A percentile compares a stretch with the other conserved stretches of the same genome.
Evolutionary conservation across 2,888 invertebrate species (phyloP).

Genomic region (Drosophila mettleri): DNA sequence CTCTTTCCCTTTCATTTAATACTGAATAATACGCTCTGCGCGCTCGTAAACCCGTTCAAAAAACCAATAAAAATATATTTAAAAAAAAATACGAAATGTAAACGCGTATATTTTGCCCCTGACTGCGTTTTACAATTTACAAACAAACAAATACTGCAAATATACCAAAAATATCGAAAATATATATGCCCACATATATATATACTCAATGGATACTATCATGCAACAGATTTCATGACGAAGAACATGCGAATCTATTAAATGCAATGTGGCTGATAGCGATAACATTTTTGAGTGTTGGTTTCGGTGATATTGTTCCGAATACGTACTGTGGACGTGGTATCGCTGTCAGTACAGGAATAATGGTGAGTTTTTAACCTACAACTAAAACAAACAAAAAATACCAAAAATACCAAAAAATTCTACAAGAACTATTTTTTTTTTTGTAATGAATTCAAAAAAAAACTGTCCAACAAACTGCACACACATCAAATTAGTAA

Average conservation of each 20-base stretch:
- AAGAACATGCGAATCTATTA: conserved; percentile 98
- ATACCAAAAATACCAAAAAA: not conserved
- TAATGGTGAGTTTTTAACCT: conserved; percentile 94
- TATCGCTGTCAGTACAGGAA: conserved; percentile 99
- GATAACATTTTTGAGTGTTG: conserved; percentile 99
- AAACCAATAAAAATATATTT: not conserved
- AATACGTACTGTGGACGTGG: conserved; percentile 99
- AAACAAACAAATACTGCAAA: conserved; percentile 10
- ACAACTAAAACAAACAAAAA: conserved; percentile 44
- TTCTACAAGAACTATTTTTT: not conserved
- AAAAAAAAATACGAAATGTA: conserved; percentile 30
- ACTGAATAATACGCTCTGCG: conserved; percentile 56
- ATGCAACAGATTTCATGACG: conserved; percentile 95
- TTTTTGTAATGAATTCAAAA: not conserved
- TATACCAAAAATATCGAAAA: conserved; percentile 21
- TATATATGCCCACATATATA: conserved; percentile 19
- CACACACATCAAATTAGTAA: conserved; percentile 52
- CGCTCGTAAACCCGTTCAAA: conserved; percentile 40
- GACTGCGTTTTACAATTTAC: conserved; percentile 33
- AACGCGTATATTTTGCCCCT: conserved; percentile 47
- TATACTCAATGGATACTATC: conserved; percentile 30
- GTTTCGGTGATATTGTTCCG: conserved; percentile 99
- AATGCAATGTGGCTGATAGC: conserved; percentile 99
- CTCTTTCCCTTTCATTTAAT: conserved; percentile 78
- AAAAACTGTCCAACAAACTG: conserved; percentile 44